Conservation (phyloP, 2,888 invertebrate species). For the Panopea generosa region DNA sequence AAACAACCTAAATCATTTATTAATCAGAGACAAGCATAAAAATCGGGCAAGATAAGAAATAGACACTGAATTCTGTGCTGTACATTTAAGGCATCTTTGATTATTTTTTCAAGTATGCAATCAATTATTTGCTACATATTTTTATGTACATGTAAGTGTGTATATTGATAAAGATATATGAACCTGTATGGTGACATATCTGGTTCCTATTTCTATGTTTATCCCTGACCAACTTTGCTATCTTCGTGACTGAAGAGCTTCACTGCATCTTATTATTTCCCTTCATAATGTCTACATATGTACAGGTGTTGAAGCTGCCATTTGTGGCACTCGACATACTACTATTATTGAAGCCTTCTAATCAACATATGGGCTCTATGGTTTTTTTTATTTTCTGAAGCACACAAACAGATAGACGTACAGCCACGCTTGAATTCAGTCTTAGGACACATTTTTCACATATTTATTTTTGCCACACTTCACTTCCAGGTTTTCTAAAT, state of each 20-base stretch:
- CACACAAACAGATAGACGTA: conserved; percentile 44
- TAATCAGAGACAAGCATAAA: not conserved
- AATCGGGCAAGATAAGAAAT: not conserved
- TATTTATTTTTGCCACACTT: conserved; percentile 75
- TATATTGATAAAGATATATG: not conserved
- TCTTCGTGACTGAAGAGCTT: conserved; percentile 11
- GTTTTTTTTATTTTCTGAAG: conserved; percentile 10
- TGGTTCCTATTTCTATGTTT: not conserved
- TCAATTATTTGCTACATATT: not conserved
- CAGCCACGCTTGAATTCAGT: conserved; percentile 18
- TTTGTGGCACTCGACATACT: conserved; percentile 3
- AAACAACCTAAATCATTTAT: not conserved
- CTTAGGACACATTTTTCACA: conserved; percentile 58
- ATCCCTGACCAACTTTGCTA: conserved; percentile 3
- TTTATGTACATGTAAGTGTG: conserved; percentile 8
- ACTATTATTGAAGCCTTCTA: conserved; percentile 11
- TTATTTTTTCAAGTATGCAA: too few species aligned
- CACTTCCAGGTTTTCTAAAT: conserved; percentile 84
- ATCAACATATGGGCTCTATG: conserved; percentile 1
- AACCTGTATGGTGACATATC: too few species aligned
- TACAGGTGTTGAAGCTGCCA: conserved; percentile 23
- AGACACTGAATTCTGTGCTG: not conserved
- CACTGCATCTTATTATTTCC: not conserved
- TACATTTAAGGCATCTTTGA: too few species aligned
- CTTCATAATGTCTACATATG: conserved; percentile 10